Percentiles rank a stretch among this genome's conserved stretches.
These are phyloP conservation scores for Epizoanthus rinbou DNA, from an alignment of 92 coral and sea anemone genomes.

Conservation along the genomic window DNA sequence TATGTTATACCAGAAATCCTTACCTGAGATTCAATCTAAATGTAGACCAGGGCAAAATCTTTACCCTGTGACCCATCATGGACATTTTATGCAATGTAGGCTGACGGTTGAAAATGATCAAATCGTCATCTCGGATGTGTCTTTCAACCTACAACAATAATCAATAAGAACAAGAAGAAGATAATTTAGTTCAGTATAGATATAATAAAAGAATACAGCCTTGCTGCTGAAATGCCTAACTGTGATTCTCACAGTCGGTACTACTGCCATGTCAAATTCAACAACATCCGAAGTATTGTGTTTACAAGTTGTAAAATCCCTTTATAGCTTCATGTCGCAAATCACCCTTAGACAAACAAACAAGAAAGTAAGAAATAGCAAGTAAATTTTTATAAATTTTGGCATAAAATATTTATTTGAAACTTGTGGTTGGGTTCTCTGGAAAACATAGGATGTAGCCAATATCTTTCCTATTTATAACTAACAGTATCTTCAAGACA, in stretches of 20 bases:
- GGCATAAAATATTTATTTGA: no score
- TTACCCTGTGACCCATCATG: constrained; percentile 99
- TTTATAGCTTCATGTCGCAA: no score
- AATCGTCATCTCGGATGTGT: constrained; percentile 94
- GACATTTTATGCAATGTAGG: constrained; percentile 99
- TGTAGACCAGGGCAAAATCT: constrained; percentile 98
- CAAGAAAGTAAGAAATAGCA: not conserved
- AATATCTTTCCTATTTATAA: no score
- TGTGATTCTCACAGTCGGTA: no score
- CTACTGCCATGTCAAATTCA: no score
- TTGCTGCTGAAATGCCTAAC: no score
- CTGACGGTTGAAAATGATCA: constrained; percentile 98
- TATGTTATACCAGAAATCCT: not conserved
- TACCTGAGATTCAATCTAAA: constrained; percentile 99
- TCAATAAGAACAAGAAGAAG: not conserved
- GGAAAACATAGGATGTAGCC: not conserved
- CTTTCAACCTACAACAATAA: constrained; percentile 78
- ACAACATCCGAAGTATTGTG: no score
- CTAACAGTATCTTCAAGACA: not conserved
- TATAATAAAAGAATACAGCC: not conserved
- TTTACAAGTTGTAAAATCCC: no score
- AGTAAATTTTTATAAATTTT: no score
- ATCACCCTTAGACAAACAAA: not conserved
- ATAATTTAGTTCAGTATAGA: not conserved
- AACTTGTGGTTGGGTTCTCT: no score